These are phyloP conservation scores for Erebia ligea DNA, from an alignment of 2,888 invertebrate genomes.

Conservation along the genomic window DNA sequence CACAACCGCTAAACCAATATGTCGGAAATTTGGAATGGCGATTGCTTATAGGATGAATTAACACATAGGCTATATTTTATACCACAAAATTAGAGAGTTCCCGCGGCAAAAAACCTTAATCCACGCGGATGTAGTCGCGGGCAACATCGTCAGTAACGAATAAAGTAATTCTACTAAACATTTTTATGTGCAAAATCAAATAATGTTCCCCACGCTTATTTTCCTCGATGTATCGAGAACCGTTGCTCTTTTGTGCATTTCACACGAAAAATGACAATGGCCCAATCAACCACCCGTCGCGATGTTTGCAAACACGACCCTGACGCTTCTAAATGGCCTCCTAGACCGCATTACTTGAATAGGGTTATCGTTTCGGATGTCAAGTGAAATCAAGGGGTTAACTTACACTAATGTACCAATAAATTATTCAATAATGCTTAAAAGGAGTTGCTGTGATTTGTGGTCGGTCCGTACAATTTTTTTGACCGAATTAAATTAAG, in stretches of 20 bases:
- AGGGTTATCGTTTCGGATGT: constrained; percentile 33
- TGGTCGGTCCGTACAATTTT: constrained; percentile 55
- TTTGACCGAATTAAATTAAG: constrained; percentile 53
- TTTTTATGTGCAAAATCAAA: not conserved
- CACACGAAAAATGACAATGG: constrained; percentile 59
- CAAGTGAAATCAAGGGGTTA: constrained; percentile 38
- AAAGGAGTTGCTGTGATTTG: constrained; percentile 55
- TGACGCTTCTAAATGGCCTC: constrained; percentile 17
- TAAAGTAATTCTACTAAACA: no score
- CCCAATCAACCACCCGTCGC: constrained; percentile 72
- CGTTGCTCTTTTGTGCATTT: constrained; percentile 42
- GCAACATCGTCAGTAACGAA: no score
- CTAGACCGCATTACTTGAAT: constrained; percentile 36
- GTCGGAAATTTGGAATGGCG: no score
- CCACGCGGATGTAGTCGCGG: no score
- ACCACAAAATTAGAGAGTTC: no score
- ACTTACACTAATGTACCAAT: constrained; percentile 37
- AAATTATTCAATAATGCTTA: constrained; percentile 39
- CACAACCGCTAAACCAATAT: no score
- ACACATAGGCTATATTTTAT: no score
- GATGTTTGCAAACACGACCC: constrained; percentile 63
- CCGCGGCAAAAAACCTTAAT: no score
- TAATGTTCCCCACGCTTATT: constrained; percentile 22
- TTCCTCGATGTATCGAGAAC: constrained; percentile 21
- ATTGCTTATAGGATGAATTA: no score